Evolutionary conservation across 2,797 vertebrate genomes (phyloP).

Genomic region (Astyanax mexicanus): DNA sequence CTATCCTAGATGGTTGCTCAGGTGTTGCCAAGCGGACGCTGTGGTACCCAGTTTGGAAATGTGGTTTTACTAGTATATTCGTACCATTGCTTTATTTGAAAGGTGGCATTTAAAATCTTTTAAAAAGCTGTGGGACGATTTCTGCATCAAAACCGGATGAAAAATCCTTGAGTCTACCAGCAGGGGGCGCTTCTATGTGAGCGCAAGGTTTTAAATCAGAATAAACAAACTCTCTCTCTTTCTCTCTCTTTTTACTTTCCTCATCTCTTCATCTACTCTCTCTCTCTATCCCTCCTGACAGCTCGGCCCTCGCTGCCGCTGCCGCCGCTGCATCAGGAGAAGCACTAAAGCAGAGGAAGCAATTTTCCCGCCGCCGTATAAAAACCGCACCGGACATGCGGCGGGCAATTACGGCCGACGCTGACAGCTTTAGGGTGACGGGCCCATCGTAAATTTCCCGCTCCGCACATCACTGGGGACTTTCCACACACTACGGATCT

Average conservation of each 20-base stretch:
- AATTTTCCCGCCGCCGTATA: constrained; percentile 37
- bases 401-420: constrained; percentile 58
- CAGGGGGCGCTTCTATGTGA: not conserved
- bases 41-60: too few relatives aligned
- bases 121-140: too few relatives aligned
- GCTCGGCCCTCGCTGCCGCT: constrained; percentile 22
- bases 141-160: too few relatives aligned
- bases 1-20: too few relatives aligned
- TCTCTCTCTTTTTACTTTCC: constrained; percentile 11
- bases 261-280: constrained; percentile 44
- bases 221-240: constrained; percentile 32
- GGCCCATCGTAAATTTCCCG: constrained; percentile 52
- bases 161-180: not conserved
- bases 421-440: constrained; percentile 59
- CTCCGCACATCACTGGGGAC: constrained; percentile 44
- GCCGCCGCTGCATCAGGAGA: constrained; percentile 24
- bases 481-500: constrained; percentile 40
- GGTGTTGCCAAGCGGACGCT: too few relatives aligned
- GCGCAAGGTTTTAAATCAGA: constrained; percentile 23
- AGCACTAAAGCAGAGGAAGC: constrained; percentile 40
- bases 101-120: too few relatives aligned
- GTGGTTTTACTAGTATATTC: too few relatives aligned
- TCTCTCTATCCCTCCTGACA: constrained; percentile 39
- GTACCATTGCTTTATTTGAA: too few relatives aligned
- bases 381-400: constrained; percentile 47